These are phyloP conservation scores for Tethya wilhelma DNA, from an alignment of 37 sponge, comb jelly and placozoan species.

Conservation along the genomic window DNA sequence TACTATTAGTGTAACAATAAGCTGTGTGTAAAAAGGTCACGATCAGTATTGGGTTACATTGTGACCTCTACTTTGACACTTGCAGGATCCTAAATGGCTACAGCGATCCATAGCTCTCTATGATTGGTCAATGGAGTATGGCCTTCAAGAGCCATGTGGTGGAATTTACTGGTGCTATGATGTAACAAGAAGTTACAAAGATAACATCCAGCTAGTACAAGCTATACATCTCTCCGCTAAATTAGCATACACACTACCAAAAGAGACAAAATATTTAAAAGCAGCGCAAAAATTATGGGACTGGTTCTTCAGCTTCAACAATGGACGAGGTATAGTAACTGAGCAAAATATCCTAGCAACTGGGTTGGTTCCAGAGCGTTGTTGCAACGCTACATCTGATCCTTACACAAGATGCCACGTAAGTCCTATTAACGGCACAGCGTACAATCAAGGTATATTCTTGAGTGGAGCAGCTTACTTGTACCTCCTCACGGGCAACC, in stretches of 20 bases:
- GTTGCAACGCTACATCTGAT: conserved; percentile 35
- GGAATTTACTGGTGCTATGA: conserved; percentile 41
- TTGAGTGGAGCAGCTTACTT: conserved; percentile 37
- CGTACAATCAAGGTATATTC: conserved; percentile 59
- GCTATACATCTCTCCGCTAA: conserved; percentile 30
- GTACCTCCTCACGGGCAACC: conserved; percentile 37
- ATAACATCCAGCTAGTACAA: conserved; percentile 30
- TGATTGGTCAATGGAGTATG: conserved; percentile 43
- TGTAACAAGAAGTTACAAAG: conserved; percentile 1
- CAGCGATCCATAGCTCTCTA: conserved; percentile 25
- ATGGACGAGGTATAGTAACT: conserved; percentile 41
- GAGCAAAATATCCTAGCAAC: conserved; percentile 30
- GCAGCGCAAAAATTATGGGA: conserved; percentile 35
- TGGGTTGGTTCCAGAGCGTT: conserved; percentile 33
- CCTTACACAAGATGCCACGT: conserved; percentile 2
- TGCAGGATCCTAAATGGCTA: conserved; percentile 33
- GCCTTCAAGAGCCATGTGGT: conserved; percentile 47
- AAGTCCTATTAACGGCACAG: conserved; percentile 17
- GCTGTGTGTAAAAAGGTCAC: background rate
- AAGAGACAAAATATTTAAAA: conserved; percentile 12
- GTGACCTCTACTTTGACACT: background rate
- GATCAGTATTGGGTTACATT: background rate
- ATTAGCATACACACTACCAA: conserved; percentile 32
- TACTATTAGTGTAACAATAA: background rate
- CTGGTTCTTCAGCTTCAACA: conserved; percentile 48